phyloP scores from a whole-genome alignment of 2,113 vertebrate species.

The Steatornis caripensis region DNA sequence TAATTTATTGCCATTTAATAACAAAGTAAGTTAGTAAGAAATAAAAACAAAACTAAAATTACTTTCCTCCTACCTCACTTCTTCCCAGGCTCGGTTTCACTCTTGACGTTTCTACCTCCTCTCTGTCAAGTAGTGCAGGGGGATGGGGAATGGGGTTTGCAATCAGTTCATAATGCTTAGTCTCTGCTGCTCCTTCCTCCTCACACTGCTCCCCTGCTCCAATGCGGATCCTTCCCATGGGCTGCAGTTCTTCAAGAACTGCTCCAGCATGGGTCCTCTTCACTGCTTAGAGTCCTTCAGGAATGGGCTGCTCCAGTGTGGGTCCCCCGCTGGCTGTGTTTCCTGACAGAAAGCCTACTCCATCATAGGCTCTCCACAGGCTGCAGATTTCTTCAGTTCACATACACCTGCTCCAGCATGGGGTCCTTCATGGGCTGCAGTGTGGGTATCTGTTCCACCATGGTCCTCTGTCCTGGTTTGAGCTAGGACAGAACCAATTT shows the following conservation, averaged over 20 bases:
- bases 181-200: background rate
- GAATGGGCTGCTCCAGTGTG: background rate
- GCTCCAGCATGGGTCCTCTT: background rate
- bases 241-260: background rate
- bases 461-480: too few species aligned
- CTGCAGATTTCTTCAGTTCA: background rate
- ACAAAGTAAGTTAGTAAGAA: background rate
- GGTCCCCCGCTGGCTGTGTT: accelerated
- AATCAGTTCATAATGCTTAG: background rate
- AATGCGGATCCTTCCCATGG: accelerated
- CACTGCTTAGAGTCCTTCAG: background rate
- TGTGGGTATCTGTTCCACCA: background rate
- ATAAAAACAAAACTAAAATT: background rate
- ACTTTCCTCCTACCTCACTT: accelerated
- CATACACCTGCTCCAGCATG: background rate
- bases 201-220: background rate
- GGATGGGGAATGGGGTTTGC: accelerated
- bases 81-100: background rate
- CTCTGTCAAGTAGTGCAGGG: accelerated
- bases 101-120: background rate
- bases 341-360: background rate
- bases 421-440: background rate
- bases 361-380: accelerated
- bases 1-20: background rate
- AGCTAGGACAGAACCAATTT: too few species aligned